Evolutionary conservation across 64 coral and sea anemone genomes (phyloP), one percentile per base, ranked within the genome.

Genomic region (Astreopora myriophthalma): DNA sequence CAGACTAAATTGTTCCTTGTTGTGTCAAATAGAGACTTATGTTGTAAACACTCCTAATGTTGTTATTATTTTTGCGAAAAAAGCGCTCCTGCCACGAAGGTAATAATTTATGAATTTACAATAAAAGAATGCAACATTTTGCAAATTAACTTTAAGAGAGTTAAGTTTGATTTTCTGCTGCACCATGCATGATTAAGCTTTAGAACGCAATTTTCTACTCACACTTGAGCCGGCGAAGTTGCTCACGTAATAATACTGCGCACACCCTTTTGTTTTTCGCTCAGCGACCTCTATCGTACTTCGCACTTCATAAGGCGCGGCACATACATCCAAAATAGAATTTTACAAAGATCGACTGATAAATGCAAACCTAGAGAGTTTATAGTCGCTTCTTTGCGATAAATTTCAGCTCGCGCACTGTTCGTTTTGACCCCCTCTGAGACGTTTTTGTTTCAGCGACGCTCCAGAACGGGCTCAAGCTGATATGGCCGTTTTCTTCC

Each of bases 121-220:
- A 83, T 83, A 83, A 83, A 83, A 63, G 55, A 83, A 39, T 83
- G 79, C 79, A 83, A 65, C 34, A 65, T 35, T 83, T 83, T 65
- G 19, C 79, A 64, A 83, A 83, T 83, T 65, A 63, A 64, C 9
- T 82, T 82, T 12, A 23, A 2, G 32, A 64, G 55, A 3, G 55
- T 16, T 3, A 16, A 55, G 51, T 83, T 83, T 64, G 79, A 83
- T 83, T 83, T 65, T 83, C 33, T 24, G 32, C 30, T 31, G 48
- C 22, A 34, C 23, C 32, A 83, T n/a, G 79, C 52, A 25, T 37
- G 16, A 33, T 3, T 20, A 60, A 8, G 28, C 29, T 24, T 38
- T 13, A 1, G 8, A 33, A 8, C 57, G 34, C 52, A 32, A 83
- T 83, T 40, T 64, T 83, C 39, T 35, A 8, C 57, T 64, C 65